phyloP scores from a whole-genome alignment of 2,888 invertebrate species.

The Autographa pulchrina region DNA sequence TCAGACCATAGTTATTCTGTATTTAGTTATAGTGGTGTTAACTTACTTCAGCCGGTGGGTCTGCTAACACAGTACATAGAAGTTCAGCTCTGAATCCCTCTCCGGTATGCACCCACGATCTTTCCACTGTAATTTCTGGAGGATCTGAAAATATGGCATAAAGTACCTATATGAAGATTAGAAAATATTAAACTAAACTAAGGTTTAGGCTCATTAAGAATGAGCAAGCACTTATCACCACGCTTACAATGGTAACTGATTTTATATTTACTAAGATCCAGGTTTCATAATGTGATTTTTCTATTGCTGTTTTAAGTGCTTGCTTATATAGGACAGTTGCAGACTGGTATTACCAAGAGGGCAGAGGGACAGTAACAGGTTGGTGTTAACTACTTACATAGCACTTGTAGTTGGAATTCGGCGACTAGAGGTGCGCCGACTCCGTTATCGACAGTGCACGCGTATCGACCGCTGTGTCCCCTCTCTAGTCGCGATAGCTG shows the following conservation, averaged over 20 bases:
- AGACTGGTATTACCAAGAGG: too few species aligned
- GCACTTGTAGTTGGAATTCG: constrained; percentile 91
- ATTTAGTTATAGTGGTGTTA: too few species aligned
- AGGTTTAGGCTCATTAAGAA: too few species aligned
- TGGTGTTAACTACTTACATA: constrained; percentile 87
- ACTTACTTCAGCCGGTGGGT: constrained; percentile 91
- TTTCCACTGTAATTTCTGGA: constrained; percentile 92
- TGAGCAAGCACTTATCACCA: too few species aligned
- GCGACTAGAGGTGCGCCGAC: constrained; percentile 91
- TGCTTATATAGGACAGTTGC: too few species aligned
- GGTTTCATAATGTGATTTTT: too few species aligned
- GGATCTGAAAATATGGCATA: constrained; percentile 86
- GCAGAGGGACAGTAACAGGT: not conserved
- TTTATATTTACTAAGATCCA: too few species aligned
- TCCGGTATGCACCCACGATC: constrained; percentile 92
- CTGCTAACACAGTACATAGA: constrained; percentile 91
- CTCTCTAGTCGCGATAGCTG: constrained; percentile 91
- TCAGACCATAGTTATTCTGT: too few species aligned
- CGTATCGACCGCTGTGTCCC: constrained; percentile 91
- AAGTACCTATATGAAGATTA: too few species aligned
- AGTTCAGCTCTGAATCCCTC: constrained; percentile 92
- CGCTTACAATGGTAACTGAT: too few species aligned
- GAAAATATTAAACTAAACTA: too few species aligned
- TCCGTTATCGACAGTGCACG: constrained; percentile 92
- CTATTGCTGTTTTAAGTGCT: too few species aligned